Evolutionary conservation across 2,797 vertebrate species (phyloP), one percentile per base, ranked within the genome.

Genomic region (Eleutherodactylus coqui): DNA sequence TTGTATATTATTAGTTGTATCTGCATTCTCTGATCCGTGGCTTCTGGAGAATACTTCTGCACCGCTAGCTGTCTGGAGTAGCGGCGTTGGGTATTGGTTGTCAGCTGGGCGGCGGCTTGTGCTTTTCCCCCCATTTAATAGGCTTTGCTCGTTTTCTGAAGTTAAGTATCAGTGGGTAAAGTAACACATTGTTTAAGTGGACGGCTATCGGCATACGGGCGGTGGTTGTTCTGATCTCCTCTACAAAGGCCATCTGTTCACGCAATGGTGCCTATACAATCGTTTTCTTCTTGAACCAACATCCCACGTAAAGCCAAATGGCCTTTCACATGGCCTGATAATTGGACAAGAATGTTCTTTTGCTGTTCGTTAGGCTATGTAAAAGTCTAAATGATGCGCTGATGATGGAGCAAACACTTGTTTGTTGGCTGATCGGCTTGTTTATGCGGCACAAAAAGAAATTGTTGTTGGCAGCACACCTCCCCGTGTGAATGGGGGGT

Each of bases 1-100:
- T 87, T 79, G 43, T 62, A 32, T 75, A 29, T 86, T 73, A 73
- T 85, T 85, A 32, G 24, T 64, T 81, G 29, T 75, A 75, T 34
- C 55, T 38, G 78, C 51, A 34, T 75, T 82, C 19, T 78, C 21
- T 80, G 34, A 9, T 41, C 53, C 34, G 32, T n/a, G 45, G 29
- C 45, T 75, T 41, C 43, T 64, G 27, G 21, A n/a, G 55, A 43
- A 79, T 79, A 47, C 62, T 79, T 87, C 41, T 47, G 32, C 55
- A 19, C 36, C 45, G 5, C 14, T 34, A 38, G 29, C 19, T n/a
- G 21, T 5, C n/a, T 41, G n/a, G 41, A 70, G n/a, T 79, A 34
- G 24, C 21, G 41, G 0, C 8, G 3, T 17, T 21, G 3, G 21
- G 19, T 79, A 17, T 64, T 32, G 1, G 58, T 79, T 53, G 75